Evolutionary conservation across 2,113 vertebrate species (phyloP), one percentile per base, ranked within the genome.

Genomic region (Pampusana beccarii): DNA sequence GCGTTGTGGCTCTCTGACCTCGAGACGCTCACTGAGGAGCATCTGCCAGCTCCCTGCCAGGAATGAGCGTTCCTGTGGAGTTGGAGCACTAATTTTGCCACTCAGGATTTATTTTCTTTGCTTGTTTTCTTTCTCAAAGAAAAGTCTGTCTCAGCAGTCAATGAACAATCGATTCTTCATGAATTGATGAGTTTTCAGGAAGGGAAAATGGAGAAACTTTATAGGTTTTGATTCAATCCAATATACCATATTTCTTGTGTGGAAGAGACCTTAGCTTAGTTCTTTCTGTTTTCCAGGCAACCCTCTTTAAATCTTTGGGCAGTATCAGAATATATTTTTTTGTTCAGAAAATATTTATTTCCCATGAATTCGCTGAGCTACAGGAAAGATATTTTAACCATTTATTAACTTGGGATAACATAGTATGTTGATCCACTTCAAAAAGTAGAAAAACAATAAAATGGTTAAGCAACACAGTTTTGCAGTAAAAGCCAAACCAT

Each of bases 51-150:
- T 62, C 64, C 14, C 5, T 23, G 60, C 40, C 1, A 20, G 62
- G 5, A 86, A 10, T 58, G 60, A 50, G 57, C 16, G 19, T 16
- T 89, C 73, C 74, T 61, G 13, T n/a, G 57, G 71, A 67, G 36
- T 15, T 0, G 0, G 31, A 72, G 33, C 5, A 2, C 14, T 72
- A 3, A 16, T 79, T 79, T 40, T 85, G 65, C 42, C n/a, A 24
- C 46, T 86, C 28, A 4, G 11, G 3, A 23, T 50, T 91, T 4
- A 16, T 44, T 89, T 88, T 38, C 50, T 83, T 86, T 46, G 31
- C 36, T 80, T 82, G 26, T n/a, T 78, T 86, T 46, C 77, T 42
- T 86, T 92, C 62, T 34, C 44, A 75, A 65, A 62, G n/a, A 42
- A 64, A 92, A 65, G 53, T 28, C 53, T 54, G 16, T 12, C 66